Base-by-base conservation (phyloP, 2,797 vertebrate genomes). In the Tenualosa thibaudeaui region DNA sequence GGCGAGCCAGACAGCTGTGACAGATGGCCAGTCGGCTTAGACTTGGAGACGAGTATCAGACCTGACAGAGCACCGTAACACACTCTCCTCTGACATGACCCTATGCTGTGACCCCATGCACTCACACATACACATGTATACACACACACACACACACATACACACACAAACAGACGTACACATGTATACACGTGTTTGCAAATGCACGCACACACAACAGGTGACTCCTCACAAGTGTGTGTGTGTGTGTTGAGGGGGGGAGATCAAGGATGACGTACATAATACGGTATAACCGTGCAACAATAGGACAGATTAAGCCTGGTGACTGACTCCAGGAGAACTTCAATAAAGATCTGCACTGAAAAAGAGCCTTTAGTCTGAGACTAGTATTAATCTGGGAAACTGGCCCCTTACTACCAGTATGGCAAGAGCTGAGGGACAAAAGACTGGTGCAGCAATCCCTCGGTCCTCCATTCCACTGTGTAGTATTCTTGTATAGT, bases 11-110 rank as follows among this genome's bases (percentile, higher is more conserved):
- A 94, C 93, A 90, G 88, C 78, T 85, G 86, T 86, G 91, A 92
- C 94, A 96, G 94, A 96, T 95, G 94, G 94, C 91, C 91, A 90
- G 91, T 92, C 88, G 92, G 94, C 95, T 95, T 94, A 95, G 91
- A 89, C 91, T 90, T 91, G 91, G 88, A 92, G 92, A 95, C 91
- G 82, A 89, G 91, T 88, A 93, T 93, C 89, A 89, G 91, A 94
- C 89, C 91, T 91, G 92, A 90, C 89, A 86, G 89, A 91, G 89
- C 91, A 86, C 62, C 68, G 50, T 85, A 49, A 84, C 60, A 65
- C 83, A 49, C 85, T 82, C 85, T 88, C 10, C 26, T 10, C 4
- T 40, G 12, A 26, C 9, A 15, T 15, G 65, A 5, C 65, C 65
- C 65, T 26, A 37, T 71, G 65, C 65, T 71, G 65, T 13, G 26